Evolutionary conservation across 2,888 invertebrate species (phyloP).

Genomic region (Hypomecis atomaria): DNA sequence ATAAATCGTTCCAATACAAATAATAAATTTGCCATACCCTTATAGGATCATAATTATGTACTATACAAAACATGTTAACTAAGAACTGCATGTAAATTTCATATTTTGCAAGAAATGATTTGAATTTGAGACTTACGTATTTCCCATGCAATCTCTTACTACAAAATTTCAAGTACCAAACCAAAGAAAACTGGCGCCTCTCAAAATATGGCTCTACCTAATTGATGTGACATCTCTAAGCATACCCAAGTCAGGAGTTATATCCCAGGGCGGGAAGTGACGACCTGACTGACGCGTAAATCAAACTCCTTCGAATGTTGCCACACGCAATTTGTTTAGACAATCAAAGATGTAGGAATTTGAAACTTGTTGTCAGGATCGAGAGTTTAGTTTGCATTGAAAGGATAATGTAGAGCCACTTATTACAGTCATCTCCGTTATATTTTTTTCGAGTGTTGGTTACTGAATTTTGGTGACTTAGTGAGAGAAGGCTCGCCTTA

Average conservation of each 20-base stretch:
- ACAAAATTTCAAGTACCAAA: conserved; percentile 19
- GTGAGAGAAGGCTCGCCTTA: too few relatives aligned
- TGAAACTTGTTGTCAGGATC: conserved; percentile 7
- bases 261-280: conserved; percentile 76
- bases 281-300: conserved; percentile 72
- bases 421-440: not conserved
- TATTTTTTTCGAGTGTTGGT: too few relatives aligned
- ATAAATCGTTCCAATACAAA: too few relatives aligned
- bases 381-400: conserved; percentile 4
- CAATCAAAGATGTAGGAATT: conserved; percentile 26
- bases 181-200: conserved; percentile 35
- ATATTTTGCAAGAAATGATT: too few relatives aligned
- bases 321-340: conserved; percentile 42
- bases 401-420: not conserved
- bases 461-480: too few relatives aligned
- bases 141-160: not conserved
- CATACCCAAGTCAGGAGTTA: conserved; percentile 58
- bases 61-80: too few relatives aligned
- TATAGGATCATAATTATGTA: too few relatives aligned
- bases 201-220: conserved; percentile 30
- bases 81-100: too few relatives aligned
- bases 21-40: too few relatives aligned
- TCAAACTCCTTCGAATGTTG: conserved; percentile 56
- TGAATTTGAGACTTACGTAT: too few relatives aligned
- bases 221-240: conserved; percentile 46